Conservation (phyloP, 2,113 vertebrate genomes). For the Anarrhichthys ocellatus region DNA sequence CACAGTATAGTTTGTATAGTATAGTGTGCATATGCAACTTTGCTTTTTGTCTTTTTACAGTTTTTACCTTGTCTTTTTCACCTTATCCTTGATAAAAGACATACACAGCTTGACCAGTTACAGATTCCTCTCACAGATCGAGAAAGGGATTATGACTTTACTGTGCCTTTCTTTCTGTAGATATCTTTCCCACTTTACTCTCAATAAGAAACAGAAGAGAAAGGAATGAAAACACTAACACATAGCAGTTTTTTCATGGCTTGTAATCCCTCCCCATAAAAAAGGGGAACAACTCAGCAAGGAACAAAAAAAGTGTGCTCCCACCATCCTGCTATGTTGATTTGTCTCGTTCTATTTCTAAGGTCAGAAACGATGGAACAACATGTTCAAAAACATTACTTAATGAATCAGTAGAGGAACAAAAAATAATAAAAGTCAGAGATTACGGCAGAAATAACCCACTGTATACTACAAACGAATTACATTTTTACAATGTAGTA, state of each 20-base stretch:
- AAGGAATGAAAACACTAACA: background rate
- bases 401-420: background rate
- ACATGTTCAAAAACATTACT: background rate
- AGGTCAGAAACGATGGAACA: background rate
- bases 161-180: background rate
- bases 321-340: background rate
- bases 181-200: background rate
- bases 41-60: background rate
- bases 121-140: background rate
- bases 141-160: background rate
- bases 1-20: too few relatives aligned
- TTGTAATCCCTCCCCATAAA: background rate
- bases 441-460: background rate
- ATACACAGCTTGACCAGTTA: background rate
- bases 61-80: background rate
- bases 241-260: background rate
- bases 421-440: background rate
- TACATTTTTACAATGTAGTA: background rate
- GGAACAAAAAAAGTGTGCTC: background rate
- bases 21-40: background rate
- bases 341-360: background rate
- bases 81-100: background rate
- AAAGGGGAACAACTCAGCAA: slow-evolving; percentile 2
- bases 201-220: background rate
- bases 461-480: background rate